A percentile compares a stretch with the other conserved stretches of the same genome.
phyloP scores from a whole-genome alignment of 1,140 invertebrate genomes.

The Eupristina koningsbergeri region DNA sequence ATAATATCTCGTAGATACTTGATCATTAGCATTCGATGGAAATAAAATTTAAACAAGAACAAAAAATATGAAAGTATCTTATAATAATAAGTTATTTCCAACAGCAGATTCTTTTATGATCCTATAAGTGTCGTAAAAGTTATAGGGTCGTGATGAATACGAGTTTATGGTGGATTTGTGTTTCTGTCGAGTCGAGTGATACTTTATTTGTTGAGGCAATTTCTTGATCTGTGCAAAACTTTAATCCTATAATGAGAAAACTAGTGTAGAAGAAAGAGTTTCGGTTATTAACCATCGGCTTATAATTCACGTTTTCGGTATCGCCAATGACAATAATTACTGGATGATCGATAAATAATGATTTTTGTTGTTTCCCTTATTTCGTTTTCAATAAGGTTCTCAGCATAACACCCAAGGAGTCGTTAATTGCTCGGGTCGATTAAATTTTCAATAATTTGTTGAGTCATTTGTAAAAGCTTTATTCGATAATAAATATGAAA shows the following conservation, averaged over 20 bases:
- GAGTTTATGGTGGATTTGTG: constrained; percentile 23
- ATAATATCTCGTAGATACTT: not conserved
- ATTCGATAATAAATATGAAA: not conserved
- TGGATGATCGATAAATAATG: constrained; percentile 25
- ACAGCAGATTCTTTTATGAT: constrained; percentile 22
- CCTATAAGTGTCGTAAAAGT: constrained; percentile 21
- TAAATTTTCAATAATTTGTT: not conserved
- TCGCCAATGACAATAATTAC: constrained; percentile 35
- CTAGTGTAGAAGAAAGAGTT: constrained; percentile 18
- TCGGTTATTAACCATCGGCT: constrained; percentile 28
- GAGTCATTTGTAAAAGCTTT: not conserved
- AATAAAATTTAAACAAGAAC: not conserved
- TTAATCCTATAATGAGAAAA: constrained; percentile 20
- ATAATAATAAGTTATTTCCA: not conserved
- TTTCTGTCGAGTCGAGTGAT: constrained; percentile 21
- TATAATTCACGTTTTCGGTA: constrained; percentile 30
- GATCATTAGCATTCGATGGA: not conserved
- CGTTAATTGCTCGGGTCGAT: not conserved
- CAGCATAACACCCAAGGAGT: constrained; percentile 3
- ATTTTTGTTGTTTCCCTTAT: constrained; percentile 6
- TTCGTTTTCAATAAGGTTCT: constrained; percentile 21
- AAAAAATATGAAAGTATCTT: not conserved
- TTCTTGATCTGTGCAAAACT: not conserved
- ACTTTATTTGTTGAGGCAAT: constrained; percentile 26
- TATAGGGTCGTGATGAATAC: not conserved